Evolutionary conservation across 2,888 invertebrate genomes (phyloP).

Genomic region (Pammene aurita): DNA sequence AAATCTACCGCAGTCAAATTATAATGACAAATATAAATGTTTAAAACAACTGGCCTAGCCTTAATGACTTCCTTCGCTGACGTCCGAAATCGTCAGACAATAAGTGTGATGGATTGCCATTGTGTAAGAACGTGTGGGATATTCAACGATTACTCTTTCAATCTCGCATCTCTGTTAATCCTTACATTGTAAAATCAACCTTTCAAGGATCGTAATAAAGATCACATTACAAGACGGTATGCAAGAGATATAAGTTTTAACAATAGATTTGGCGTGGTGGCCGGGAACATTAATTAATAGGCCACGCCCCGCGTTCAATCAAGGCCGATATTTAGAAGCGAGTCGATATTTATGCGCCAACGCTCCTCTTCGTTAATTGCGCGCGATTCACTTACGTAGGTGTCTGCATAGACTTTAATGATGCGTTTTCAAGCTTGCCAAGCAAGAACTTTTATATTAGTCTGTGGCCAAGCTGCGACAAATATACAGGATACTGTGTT

Average conservation of each 20-base stretch:
- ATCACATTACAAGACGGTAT: neutral
- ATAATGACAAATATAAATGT: slow-evolving; percentile 60
- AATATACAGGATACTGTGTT: no score
- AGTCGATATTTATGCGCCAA: slow-evolving; percentile 66
- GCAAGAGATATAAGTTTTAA: neutral
- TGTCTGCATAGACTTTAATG: slow-evolving; percentile 62
- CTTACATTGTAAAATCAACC: neutral
- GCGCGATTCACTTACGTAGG: slow-evolving; percentile 66
- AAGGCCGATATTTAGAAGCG: slow-evolving; percentile 69
- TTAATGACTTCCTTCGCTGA: slow-evolving; percentile 79
- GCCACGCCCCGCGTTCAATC: slow-evolving; percentile 77
- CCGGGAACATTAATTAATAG: slow-evolving; percentile 78
- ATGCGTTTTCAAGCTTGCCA: slow-evolving; percentile 41
- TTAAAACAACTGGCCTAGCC: slow-evolving; percentile 64
- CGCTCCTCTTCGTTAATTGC: slow-evolving; percentile 76
- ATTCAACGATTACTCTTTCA: slow-evolving; percentile 8
- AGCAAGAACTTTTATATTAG: no score
- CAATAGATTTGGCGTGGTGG: slow-evolving; percentile 63
- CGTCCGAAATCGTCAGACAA: slow-evolving; percentile 78
- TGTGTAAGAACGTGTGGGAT: slow-evolving; percentile 74
- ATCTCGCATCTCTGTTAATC: slow-evolving; percentile 5
- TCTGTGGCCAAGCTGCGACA: neutral
- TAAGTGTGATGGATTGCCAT: slow-evolving; percentile 78
- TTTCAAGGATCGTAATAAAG: neutral
- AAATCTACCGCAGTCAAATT: slow-evolving; percentile 39